Conservation (phyloP, 2,113 vertebrate genomes). For the Serilophus lunatus region DNA sequence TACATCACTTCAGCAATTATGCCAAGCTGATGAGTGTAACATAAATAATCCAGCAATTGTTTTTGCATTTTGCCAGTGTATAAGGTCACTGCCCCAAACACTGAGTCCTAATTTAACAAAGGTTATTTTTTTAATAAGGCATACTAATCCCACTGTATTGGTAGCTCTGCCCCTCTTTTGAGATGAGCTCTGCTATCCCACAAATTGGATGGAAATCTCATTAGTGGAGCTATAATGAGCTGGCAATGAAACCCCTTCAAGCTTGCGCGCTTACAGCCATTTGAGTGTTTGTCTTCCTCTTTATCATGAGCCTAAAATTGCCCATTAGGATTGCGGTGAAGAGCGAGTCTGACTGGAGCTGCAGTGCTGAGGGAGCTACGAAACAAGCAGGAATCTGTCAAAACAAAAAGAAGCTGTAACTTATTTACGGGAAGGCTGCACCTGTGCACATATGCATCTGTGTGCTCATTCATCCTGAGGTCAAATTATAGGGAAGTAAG, state of each 20-base stretch:
- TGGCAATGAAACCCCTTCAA: conserved; percentile 66
- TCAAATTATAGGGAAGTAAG: neutral
- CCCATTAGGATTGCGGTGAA: conserved; percentile 58
- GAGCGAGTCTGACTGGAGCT: conserved; percentile 12
- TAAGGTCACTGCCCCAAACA: conserved; percentile 10
- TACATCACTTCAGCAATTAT: conserved; percentile 17
- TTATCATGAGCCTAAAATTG: conserved; percentile 61
- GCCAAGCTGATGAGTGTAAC: conserved; percentile 7
- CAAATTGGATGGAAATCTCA: conserved; percentile 71
- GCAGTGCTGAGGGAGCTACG: neutral
- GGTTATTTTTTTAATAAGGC: conserved; percentile 53
- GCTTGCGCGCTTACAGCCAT: conserved; percentile 45
- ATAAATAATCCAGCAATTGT: conserved; percentile 44
- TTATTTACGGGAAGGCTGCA: neutral
- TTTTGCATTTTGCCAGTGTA: neutral
- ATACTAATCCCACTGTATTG: conserved; percentile 55
- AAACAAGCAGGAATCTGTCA: neutral
- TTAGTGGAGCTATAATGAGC: conserved; percentile 71
- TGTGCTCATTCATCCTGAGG: neutral
- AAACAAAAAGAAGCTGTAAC: neutral
- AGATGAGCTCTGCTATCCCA: conserved; percentile 53
- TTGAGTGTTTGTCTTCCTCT: conserved; percentile 66
- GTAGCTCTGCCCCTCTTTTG: conserved; percentile 45
- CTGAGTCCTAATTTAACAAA: conserved; percentile 38
- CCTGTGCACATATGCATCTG: neutral